Conservation (phyloP, 2,797 vertebrate genomes). For the Tenualosa ilisha region DNA sequence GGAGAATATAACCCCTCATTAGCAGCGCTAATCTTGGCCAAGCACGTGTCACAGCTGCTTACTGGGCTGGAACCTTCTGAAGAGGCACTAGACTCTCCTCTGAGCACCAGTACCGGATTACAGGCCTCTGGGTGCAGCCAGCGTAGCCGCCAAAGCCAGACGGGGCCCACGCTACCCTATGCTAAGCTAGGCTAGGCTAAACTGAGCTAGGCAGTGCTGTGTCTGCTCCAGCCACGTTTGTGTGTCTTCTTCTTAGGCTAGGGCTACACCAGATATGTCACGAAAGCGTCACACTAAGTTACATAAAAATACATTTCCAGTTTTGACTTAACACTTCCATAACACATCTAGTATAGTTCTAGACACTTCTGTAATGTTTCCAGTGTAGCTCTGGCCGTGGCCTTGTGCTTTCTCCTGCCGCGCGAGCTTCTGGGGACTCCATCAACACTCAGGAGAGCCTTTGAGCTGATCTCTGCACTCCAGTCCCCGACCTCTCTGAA, state of each 20-base stretch:
- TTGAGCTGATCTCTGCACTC: neutral
- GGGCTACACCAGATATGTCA: neutral
- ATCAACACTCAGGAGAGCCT: neutral
- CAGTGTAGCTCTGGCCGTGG: too few relatives aligned
- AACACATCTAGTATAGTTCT: too few relatives aligned
- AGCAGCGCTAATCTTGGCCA: neutral
- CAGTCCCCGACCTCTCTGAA: neutral
- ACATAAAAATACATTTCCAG: too few relatives aligned
- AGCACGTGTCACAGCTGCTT: neutral
- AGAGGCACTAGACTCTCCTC: neutral
- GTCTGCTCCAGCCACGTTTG: neutral
- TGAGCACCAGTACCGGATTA: neutral
- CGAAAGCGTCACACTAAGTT: too few relatives aligned
- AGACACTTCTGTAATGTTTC: too few relatives aligned
- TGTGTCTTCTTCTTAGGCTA: neutral
- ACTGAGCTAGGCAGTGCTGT: neutral
- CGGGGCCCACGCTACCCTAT: neutral
- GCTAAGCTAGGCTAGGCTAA: neutral
- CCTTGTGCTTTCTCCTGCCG: too few relatives aligned
- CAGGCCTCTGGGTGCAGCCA: neutral
- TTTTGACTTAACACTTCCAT: too few relatives aligned
- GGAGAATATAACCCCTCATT: neutral
- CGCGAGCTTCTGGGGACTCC: neutral
- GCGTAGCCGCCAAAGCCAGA: neutral
- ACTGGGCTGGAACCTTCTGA: neutral